Base-by-base conservation (phyloP, 23 tunicate species). In the Trididemnum miniatum region DNA sequence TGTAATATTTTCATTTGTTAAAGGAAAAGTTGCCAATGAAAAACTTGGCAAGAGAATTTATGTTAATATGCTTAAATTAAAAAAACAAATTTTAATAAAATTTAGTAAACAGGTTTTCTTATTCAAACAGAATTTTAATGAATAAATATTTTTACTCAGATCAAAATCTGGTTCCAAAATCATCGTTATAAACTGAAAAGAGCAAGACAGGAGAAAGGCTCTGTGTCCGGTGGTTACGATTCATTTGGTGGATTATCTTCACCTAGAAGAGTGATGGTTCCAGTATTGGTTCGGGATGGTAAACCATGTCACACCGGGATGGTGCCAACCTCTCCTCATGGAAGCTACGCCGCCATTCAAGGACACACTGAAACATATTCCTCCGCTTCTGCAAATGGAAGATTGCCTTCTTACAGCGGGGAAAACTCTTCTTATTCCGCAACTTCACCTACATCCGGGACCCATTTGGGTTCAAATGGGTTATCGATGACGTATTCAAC, bases 161-260 rank as follows among this genome's bases (percentile, higher is more conserved):
- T 91, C 39, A 90, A 91, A 71, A 91, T 91, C n/a, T 91, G 97
- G 97, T 91, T 91, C 60, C 97, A 91, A 82, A 91, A 91, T 49
- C 97, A 91, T 63, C 80, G 97, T 30, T 91, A 91, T 71, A 91
- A 91, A 50, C 65, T 86, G 88, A 91, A 91, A 50, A 72, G 97
- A 57, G 87, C 91, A 27, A 66, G 84, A 52, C 91, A 91, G 72
- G 97, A 91, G 9, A 79, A 72, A 38, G 87, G 93, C 18, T 20
- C 34, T 40, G 78, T 57, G 0, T 24, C 79, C 29, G 44, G 52
- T 3, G 84, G 84, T 1, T 82, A 83, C 54, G 87, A 82, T 30
- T 54, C 78, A 20, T 75, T 88, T 57, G 71, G 67, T n/a, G 71
- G 83, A 20, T 72, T 88, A 7, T 64, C 83, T 32, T 83, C 93